These are phyloP conservation scores for Stichopus chloronotus DNA, from an alignment of 35 echinoderm and acorn worm genomes.

Conservation along the genomic window DNA sequence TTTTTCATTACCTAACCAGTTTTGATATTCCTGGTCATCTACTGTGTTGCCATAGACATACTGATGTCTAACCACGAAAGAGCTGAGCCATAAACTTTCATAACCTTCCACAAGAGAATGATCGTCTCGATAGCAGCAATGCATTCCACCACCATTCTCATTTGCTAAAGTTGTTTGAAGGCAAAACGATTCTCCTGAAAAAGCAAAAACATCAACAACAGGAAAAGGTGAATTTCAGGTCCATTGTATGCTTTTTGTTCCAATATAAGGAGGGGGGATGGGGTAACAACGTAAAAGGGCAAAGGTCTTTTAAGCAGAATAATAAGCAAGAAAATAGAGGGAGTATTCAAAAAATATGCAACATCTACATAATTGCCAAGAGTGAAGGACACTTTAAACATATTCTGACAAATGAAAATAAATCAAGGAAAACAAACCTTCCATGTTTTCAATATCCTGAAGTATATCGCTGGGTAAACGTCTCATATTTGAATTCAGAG, in stretches of 20 bases:
- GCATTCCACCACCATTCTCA: conserved; percentile 71
- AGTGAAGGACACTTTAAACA: no score
- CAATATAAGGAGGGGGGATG: no score
- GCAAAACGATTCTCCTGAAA: conserved; percentile 74
- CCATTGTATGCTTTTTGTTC: no score
- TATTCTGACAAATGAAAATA: no score
- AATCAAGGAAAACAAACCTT: neutral
- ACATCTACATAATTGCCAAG: no score
- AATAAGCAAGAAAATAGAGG: no score
- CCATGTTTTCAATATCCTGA: conserved; percentile 4
- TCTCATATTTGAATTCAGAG: neutral
- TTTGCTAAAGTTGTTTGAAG: conserved; percentile 61
- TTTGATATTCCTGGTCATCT: conserved; percentile 17
- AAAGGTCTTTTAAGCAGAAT: no score
- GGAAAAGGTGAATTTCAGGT: no score
- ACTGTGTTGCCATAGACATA: neutral
- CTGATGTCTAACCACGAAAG: conserved; percentile 59
- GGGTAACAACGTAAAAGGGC: no score
- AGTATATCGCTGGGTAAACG: conserved; percentile 11
- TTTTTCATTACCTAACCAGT: conserved; percentile 38
- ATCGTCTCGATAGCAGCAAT: conserved; percentile 82
- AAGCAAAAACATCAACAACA: neutral
- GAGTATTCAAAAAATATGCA: no score
- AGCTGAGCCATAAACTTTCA: conserved; percentile 62
- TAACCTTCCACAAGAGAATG: conserved; percentile 82